Evolutionary conservation across 92 coral and sea anemone species (phyloP).

Genomic region (Parazoanthus swiftii): DNA sequence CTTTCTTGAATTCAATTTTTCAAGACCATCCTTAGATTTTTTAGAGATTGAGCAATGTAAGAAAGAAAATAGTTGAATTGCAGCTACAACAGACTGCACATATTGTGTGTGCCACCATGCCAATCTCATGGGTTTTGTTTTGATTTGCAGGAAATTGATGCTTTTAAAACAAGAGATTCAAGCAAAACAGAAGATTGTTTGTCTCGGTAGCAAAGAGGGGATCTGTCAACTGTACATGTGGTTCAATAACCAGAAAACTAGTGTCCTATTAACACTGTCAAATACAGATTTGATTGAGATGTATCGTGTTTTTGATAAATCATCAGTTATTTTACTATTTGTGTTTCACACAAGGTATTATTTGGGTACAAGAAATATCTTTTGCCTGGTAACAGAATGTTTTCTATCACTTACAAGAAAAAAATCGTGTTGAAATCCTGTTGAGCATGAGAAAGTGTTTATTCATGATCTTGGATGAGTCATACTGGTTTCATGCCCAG

Average conservation of each 20-base stretch:
- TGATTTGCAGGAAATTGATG: slow-evolving; percentile 7
- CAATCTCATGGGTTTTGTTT: slow-evolving; percentile 7
- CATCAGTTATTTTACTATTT: slow-evolving; percentile 5
- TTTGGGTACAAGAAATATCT: slow-evolving; percentile 6
- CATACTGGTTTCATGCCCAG: slow-evolving; percentile 3
- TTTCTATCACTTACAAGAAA: slow-evolving; percentile 2
- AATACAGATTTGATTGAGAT: slow-evolving; percentile 5
- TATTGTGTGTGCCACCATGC: slow-evolving; percentile 1
- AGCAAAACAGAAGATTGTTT: slow-evolving; percentile 6
- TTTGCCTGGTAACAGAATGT: neutral
- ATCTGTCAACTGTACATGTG: slow-evolving; percentile 8
- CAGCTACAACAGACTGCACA: slow-evolving; percentile 5
- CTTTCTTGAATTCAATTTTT: slow-evolving; percentile 1
- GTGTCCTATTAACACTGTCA: slow-evolving; percentile 8
- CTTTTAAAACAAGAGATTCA: slow-evolving; percentile 5
- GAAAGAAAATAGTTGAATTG: neutral
- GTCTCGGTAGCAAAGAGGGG: slow-evolving; percentile 11
- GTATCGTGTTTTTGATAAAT: slow-evolving; percentile 5
- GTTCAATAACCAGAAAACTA: slow-evolving; percentile 6
- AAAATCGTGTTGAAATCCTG: slow-evolving; percentile 8
- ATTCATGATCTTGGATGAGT: slow-evolving; percentile 4
- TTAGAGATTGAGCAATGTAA: neutral
- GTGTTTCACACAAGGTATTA: slow-evolving; percentile 3
- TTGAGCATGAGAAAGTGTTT: slow-evolving; percentile 1
- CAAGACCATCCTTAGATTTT: neutral